Evolutionary conservation across 2,797 vertebrate genomes (phyloP).

Genomic region (Threskiornis aethiopicus): DNA sequence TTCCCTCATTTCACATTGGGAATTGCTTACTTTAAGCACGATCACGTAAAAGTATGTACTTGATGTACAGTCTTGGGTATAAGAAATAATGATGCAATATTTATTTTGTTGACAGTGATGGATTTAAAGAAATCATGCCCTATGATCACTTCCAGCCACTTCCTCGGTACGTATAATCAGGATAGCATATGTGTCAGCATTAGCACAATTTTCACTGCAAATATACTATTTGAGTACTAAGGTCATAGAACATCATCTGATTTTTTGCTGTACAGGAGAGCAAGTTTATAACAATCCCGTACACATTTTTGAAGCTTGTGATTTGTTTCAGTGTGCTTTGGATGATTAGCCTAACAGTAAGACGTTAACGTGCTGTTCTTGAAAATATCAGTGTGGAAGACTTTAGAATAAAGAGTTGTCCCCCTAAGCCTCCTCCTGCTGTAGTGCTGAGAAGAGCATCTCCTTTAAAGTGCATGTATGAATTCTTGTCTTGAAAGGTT

Average conservation of each 20-base stretch:
- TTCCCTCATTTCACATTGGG: background rate
- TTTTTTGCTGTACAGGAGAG: background rate
- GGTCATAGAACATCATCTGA: background rate
- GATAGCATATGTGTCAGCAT: background rate
- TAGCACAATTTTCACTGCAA: background rate
- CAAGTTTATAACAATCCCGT: background rate
- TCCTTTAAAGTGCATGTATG: background rate
- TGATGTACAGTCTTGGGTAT: background rate
- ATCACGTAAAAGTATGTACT: background rate
- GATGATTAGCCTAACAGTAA: background rate
- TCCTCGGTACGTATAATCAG: constrained; percentile 84
- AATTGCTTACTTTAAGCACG: background rate
- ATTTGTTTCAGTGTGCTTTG: background rate
- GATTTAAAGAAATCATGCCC: constrained; percentile 95
- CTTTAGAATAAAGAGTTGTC: background rate
- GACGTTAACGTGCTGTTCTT: background rate
- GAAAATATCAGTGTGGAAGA: background rate
- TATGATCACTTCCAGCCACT: constrained; percentile 95
- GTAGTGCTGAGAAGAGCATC: background rate
- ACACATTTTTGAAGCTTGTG: background rate
- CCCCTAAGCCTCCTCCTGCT: background rate
- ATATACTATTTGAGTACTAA: background rate
- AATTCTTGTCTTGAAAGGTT: background rate
- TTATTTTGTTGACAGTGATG: constrained; percentile 83
- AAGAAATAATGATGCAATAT: constrained; percentile 31